These are phyloP conservation scores for Gymnobelideus leadbeateri DNA, from an alignment of 2,113 vertebrate species.

Conservation along the genomic window DNA sequence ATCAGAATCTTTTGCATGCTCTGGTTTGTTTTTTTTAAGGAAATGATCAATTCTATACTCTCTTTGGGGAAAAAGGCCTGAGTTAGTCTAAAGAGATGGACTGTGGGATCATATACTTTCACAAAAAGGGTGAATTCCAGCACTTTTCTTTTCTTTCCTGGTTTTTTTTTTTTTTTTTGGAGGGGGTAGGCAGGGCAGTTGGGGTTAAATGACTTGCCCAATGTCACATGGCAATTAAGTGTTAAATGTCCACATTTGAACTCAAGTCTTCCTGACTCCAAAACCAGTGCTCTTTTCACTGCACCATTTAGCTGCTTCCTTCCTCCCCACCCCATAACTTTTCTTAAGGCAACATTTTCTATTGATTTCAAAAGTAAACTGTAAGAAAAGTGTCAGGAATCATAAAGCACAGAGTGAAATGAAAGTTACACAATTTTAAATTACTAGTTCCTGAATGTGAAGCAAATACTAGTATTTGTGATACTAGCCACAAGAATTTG, in stretches of 20 bases:
- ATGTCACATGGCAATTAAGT: too few relatives aligned
- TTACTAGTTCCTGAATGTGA: not conserved
- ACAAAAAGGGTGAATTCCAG: not conserved
- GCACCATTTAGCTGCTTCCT: too few relatives aligned
- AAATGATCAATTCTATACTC: not conserved
- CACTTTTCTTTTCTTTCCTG: not conserved
- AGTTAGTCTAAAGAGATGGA: not conserved
- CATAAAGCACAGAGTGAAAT: not conserved
- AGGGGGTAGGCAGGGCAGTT: too few relatives aligned
- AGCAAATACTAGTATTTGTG: not conserved
- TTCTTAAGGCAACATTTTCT: not conserved
- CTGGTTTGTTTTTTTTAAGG: not conserved
- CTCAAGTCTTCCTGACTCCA: too few relatives aligned
- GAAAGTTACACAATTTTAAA: not conserved
- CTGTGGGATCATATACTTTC: not conserved
- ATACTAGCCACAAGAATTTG: not conserved
- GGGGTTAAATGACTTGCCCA: too few relatives aligned
- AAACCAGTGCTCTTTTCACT: too few relatives aligned
- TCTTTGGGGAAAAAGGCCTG: not conserved
- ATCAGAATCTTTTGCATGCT: not conserved
- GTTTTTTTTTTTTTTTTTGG: too few relatives aligned
- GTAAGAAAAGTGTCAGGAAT: not conserved
- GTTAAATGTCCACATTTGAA: too few relatives aligned
- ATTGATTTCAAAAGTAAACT: not conserved
- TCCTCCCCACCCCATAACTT: not conserved